phyloP scores from a whole-genome alignment of 1,140 invertebrate genomes.

The Ruditapes philippinarum region DNA sequence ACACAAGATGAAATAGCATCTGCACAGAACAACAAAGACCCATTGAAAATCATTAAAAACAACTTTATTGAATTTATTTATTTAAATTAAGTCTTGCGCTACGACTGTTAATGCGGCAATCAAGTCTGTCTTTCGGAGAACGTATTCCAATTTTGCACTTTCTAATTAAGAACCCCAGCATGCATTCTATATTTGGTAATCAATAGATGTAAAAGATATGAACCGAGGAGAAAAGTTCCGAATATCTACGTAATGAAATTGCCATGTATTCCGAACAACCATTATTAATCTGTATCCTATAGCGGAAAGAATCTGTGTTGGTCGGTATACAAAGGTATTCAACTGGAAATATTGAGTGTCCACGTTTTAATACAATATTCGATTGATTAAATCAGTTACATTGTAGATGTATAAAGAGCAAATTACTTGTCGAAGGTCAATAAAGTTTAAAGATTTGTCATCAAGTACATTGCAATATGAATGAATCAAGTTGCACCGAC shows the following conservation, averaged over 20 bases:
- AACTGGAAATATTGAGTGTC: constrained; percentile 1
- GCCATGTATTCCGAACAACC: background rate
- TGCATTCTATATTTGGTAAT: background rate
- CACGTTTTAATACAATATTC: background rate
- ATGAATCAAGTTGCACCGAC: too few species aligned
- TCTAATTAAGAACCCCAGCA: constrained; percentile 32
- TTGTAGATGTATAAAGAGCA: background rate
- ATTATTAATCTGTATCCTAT: constrained; percentile 1
- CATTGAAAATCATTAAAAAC: constrained; percentile 25
- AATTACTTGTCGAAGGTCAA: background rate
- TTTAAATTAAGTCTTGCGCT: constrained; percentile 11
- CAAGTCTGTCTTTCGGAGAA: background rate
- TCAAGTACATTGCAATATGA: background rate
- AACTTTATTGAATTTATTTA: constrained; percentile 21
- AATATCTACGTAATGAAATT: constrained; percentile 21
- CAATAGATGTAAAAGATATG: constrained; percentile 8
- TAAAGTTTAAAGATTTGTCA: background rate
- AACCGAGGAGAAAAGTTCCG: constrained; percentile 5
- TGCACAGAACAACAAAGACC: background rate
- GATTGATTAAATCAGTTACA: background rate
- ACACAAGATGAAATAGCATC: background rate
- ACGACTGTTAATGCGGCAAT: background rate
- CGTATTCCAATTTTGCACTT: constrained; percentile 7
- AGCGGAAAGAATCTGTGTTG: background rate
- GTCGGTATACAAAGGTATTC: background rate